Base-by-base conservation (phyloP, 2,797 vertebrate genomes). In the Muraenolepis orangiensis region DNA sequence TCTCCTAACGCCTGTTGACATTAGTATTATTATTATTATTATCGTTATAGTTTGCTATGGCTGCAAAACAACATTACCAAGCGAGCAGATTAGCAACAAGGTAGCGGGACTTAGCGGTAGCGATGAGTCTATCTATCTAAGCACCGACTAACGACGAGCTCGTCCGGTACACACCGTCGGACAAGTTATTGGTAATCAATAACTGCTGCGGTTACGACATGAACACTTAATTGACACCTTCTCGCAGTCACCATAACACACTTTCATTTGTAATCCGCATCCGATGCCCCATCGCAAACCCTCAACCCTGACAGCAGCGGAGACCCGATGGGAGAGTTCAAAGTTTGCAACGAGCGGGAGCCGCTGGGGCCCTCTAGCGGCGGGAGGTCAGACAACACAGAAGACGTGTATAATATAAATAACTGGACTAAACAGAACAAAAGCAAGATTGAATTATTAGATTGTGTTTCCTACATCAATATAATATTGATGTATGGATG, bases 281-380 rank as follows among this genome's bases (percentile, higher is more conserved):
- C 57, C 67, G 28, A 30, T 32, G n/a, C 20, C 67, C 30, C 66
- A 26, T 69, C 31, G 20, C 68, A 74, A 64, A 64, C 57, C 57
- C 26, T 14, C 16, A 2, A 64, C 57, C 57, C 57, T 12, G 51
- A 57, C 57, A 64, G 57, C 57, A 64, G n/a, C 57, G 11, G 20
- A 23, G n/a, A n/a, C 51, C n/a, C 51, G 64, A 69, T 64, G 61
- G 0, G 12, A 23, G 66, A 61, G 81, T 89, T 91, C 85, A 91
- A 64, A 89, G 89, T 78, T 87, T 18, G n/a, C 32, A 0, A n/a
- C 18, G 3, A 3, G 32, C 32, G 32, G 32, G 8, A 3, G 32
- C 32, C 32, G 8, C 32, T 30, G 4, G 78, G 82, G 90, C 87
- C 90, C 6, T n/a, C 91, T 89, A 79, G 85, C 69, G 91, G n/a